A percentile compares a stretch with the other conserved stretches of the same genome.
Conservation (phyloP, 2,113 vertebrate species). For the Aegypius monachus region DNA sequence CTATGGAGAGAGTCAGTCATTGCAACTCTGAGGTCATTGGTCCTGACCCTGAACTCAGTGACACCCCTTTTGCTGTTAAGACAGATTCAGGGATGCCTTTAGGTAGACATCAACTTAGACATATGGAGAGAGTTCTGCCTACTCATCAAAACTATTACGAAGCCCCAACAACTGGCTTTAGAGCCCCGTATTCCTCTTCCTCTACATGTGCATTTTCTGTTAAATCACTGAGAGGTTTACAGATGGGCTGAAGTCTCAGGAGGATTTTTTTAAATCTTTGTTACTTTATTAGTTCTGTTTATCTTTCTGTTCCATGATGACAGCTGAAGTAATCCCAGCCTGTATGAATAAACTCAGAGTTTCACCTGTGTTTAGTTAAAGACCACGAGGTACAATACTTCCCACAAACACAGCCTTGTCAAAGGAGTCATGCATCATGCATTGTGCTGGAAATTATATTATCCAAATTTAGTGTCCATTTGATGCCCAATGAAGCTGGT, state of each 20-base stretch:
- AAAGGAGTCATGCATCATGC: neutral
- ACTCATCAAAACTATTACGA: neutral
- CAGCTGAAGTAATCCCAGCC: neutral
- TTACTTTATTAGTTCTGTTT: neutral
- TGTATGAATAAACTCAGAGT: neutral
- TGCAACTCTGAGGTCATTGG: neutral
- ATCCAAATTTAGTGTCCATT: neutral
- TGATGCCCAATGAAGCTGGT: neutral
- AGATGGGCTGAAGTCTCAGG: neutral
- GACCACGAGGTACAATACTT: neutral
- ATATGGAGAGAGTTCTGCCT: neutral
- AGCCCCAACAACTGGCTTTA: neutral
- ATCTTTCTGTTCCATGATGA: neutral
- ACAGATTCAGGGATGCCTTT: neutral
- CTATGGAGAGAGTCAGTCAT: neutral
- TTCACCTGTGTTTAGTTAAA: slow-evolving; percentile 31
- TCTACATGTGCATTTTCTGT: neutral
- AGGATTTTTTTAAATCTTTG: neutral
- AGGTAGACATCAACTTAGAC: neutral
- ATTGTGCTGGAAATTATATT: neutral
- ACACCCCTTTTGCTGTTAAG: neutral
- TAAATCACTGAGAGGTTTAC: neutral
- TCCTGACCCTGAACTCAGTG: neutral
- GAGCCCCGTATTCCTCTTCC: neutral
- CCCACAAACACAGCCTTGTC: neutral